Percentiles rank a stretch among this genome's conserved stretches.
Conservation (phyloP, 2,113 vertebrate species). For the Ia io region DNA sequence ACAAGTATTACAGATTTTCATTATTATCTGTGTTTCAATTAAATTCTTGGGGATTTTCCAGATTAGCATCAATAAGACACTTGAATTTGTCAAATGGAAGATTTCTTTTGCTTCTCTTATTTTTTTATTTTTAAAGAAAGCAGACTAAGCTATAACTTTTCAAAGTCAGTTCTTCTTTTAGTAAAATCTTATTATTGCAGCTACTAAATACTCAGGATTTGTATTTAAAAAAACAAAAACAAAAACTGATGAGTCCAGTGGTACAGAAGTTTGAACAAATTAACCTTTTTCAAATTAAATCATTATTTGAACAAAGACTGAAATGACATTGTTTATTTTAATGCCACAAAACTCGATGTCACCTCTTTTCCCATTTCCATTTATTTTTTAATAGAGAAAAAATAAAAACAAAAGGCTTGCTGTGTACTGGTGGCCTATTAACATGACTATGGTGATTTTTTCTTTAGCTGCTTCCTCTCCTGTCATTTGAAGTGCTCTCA, state of each 20-base stretch:
- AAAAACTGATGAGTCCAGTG: no score
- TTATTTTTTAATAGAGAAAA: background rate
- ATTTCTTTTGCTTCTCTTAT: slow-evolving; percentile 17
- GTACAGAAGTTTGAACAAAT: background rate
- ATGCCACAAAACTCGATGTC: background rate
- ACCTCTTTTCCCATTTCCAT: background rate
- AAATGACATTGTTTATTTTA: background rate
- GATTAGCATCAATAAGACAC: background rate
- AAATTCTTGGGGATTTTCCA: slow-evolving; percentile 29
- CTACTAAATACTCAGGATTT: background rate
- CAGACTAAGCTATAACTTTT: background rate
- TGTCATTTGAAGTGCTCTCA: background rate
- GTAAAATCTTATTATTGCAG: background rate
- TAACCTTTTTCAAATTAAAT: background rate
- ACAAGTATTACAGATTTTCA: background rate
- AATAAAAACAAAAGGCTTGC: background rate
- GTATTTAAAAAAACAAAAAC: no score
- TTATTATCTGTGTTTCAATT: slow-evolving; percentile 36
- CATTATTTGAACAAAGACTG: background rate
- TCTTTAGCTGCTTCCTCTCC: background rate
- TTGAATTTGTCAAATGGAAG: slow-evolving; percentile 1
- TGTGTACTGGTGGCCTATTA: background rate
- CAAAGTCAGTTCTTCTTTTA: background rate
- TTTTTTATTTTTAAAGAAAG: background rate
- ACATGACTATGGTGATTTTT: background rate